A percentile compares a stretch with the other conserved stretches of the same genome.
These are phyloP conservation scores for Ctenochaetus hawaiiensis DNA, from an alignment of 2,797 vertebrate genomes.

Conservation along the genomic window DNA sequence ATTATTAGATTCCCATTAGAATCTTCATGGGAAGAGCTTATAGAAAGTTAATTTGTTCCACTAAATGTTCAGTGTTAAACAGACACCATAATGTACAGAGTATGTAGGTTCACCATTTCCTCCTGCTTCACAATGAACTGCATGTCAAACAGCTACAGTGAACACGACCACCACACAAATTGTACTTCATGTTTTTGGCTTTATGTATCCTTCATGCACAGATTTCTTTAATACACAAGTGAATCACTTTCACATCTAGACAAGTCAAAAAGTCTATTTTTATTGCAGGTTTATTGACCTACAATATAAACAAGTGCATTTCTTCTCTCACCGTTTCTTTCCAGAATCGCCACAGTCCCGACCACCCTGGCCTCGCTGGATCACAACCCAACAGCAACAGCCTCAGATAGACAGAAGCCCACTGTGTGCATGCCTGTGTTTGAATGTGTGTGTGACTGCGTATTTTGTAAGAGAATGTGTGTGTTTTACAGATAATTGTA, in stretches of 20 bases:
- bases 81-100: no score
- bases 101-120: no score
- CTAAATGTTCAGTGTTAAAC: no score
- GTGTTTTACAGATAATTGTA: slow-evolving; percentile 73
- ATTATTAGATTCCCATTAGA: not conserved
- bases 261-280: not conserved
- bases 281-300: not conserved
- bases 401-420: slow-evolving; percentile 87
- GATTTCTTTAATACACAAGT: not conserved
- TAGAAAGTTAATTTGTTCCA: no score
- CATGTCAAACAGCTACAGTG: no score
- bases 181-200: no score
- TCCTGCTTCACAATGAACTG: no score
- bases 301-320: not conserved
- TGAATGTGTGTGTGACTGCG: slow-evolving; percentile 44
- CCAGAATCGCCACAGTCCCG: slow-evolving; percentile 96
- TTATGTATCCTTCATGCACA: not conserved
- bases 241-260: not conserved
- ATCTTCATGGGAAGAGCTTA: not conserved
- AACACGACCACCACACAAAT: no score
- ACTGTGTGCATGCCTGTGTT: slow-evolving; percentile 58
- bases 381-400: slow-evolving; percentile 97
- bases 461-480: slow-evolving; percentile 63
- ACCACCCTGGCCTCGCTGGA: slow-evolving; percentile 92
- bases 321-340: not conserved